Base-by-base conservation (phyloP, 2,797 vertebrate species). In the Silurus aristotelis region DNA sequence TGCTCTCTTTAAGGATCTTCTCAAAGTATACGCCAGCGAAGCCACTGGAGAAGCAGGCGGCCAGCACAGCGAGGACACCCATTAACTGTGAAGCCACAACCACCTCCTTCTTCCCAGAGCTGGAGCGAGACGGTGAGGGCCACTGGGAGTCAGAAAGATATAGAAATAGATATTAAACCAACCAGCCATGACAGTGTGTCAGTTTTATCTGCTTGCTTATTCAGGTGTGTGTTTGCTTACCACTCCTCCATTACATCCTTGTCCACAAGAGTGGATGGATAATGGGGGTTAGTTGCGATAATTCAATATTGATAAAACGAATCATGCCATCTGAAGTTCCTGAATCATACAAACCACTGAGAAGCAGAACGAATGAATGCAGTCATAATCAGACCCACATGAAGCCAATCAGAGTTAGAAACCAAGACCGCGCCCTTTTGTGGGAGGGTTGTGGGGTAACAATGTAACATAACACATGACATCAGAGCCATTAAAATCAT, bases 21-120 rank as follows among this genome's bases (percentile, higher is more conserved):
- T 99, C 98, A 91, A 99, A 99, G 94, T 99, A 99, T 88, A 99
- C 98, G 0, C 98, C 98, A 7, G 98, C 98, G 83, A 99, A 99
- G 79, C 98, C 98, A 83, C 98, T 99, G 87, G 98, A 99, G 93
- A 97, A 97, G 91, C 98, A 99, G 0, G 98, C 98, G 85, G 95
- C 96, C 84, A 99, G 95, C 55, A 99, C 97, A 0, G 98, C 96
- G 0, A 96, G 87, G 87, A 98, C 94, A 0, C 98, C 98, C 1
- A 96, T 94, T 68, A 99, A 93, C 87, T 97, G 97, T 0, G 97
- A 98, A 87, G 97, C 94, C 2, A 96, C 86, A 1, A 96, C 95
- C 75, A 89, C 90, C 75, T 95, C 94, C 91, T 95, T 94, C 72
- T 94, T 91, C 71, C 94, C 88, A 0, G 92, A 64, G 85, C 86